Evolutionary conservation across 2,113 vertebrate genomes (phyloP), one percentile per base, ranked within the genome.

Genomic region (Pipa parva): DNA sequence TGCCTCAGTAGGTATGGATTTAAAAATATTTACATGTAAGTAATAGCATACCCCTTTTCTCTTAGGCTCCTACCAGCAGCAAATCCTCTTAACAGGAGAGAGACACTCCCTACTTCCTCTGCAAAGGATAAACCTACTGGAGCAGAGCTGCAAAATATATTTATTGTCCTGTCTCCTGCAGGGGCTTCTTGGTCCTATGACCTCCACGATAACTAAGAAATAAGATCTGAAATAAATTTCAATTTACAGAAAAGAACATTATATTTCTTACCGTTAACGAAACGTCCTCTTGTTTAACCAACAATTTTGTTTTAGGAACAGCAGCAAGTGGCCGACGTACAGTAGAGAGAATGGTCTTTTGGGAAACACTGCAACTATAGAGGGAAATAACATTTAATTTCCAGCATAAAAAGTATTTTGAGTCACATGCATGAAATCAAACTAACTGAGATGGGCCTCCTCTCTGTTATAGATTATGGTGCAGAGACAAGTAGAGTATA

Each of bases 271-370:
- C 63, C 1, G 51, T 29, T 20, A 48, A 18, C 24, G 25, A 37
- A 18, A 37, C 17, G 9, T 55, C 50, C 1, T 33, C 20, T 46
- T 13, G 15, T 36, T 52, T 51, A 15, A 10, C 33, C 37, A 31
- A 3, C 2, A 25, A 5, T 64, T 27, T 45, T 45, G 52, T 4
- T n/a, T 27, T 18, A 25, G 29, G 13, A 9, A 46, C 7, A n/a
- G 27, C 15, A 31, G 54, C 20, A 31, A 67, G 54, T 18, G 55
- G 28, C 8, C 42, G 42, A 13, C 55, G 63, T 25, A 25, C 39
- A 21, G 63, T 9, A 13, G 63, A 18, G 3, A 26, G 54, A 39
- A 67, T 36, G 15, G 3, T 12, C 42, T 26, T 50, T 28, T 17
- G 42, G 5, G 20, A 4, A 10, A 9, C 11, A 26, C 52, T 56